Evolutionary conservation across 2,797 vertebrate species (phyloP).

Genomic region (Scyliorhinus canicula): DNA sequence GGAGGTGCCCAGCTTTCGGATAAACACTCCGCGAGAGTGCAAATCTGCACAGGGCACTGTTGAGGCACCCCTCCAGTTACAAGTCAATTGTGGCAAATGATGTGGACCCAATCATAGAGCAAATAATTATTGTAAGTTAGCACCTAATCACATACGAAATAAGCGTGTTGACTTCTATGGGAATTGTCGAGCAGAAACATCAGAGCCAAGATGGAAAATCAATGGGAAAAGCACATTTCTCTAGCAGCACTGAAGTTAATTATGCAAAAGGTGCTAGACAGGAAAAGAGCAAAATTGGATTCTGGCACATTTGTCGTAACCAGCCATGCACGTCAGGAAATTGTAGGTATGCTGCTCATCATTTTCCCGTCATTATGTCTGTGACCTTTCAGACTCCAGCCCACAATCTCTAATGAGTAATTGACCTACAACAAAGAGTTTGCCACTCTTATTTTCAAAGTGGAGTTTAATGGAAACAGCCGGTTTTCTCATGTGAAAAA

Average conservation of each 20-base stretch:
- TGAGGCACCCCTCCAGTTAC: background rate
- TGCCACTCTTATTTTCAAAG: background rate
- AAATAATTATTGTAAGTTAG: background rate
- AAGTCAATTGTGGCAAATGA: background rate
- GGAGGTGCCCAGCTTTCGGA: background rate
- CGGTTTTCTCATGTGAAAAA: background rate
- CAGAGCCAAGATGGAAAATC: background rate
- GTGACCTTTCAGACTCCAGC: background rate
- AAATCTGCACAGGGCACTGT: background rate
- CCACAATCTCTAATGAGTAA: too few species aligned
- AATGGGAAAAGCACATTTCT: background rate
- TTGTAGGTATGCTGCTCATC: background rate
- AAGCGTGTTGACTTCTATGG: background rate
- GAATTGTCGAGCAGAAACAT: background rate
- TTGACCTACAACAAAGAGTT: background rate
- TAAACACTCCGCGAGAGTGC: background rate
- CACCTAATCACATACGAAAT: background rate
- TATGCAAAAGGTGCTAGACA: background rate
- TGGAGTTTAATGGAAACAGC: background rate
- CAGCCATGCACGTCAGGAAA: background rate
- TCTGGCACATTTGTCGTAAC: background rate
- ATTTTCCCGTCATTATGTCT: background rate
- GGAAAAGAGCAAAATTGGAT: background rate
- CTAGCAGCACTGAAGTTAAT: background rate
- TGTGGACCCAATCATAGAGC: background rate